Percentiles rank a stretch among this genome's conserved stretches.
These are phyloP conservation scores for Trichosurus vulpecula DNA, from an alignment of 2,797 vertebrate species.

Conservation along the genomic window DNA sequence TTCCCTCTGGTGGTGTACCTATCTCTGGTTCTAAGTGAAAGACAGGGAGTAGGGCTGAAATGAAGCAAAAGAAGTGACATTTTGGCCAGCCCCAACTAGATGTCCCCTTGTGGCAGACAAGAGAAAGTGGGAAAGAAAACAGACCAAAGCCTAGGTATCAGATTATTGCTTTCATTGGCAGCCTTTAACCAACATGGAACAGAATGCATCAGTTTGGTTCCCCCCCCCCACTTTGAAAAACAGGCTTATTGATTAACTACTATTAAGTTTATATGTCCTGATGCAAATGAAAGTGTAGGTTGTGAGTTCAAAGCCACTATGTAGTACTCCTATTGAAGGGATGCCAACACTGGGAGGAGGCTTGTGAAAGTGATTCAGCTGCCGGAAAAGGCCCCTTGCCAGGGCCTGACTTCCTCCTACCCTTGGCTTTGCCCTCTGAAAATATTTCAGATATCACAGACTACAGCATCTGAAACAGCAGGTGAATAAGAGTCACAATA, in stretches of 20 bases:
- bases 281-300: not conserved
- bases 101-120: not conserved
- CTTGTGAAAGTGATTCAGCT: not conserved
- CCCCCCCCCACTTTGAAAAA: constrained; percentile 25
- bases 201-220: not conserved
- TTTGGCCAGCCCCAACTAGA: not conserved
- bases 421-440: not conserved
- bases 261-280: not conserved
- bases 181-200: not conserved
- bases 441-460: not conserved
- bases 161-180: not conserved
- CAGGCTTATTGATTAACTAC: not conserved
- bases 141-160: not conserved
- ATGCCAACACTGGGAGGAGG: not conserved
- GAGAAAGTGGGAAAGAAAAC: constrained; percentile 22
- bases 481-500: not conserved
- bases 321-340: not conserved
- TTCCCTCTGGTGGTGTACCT: not conserved
- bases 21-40: not conserved
- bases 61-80: not conserved
- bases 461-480: not conserved
- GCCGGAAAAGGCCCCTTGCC: constrained; percentile 5
- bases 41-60: constrained; percentile 5
- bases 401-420: not conserved
- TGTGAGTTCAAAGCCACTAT: not conserved